Conservation (phyloP, 2,797 vertebrate species). For the Kryptolebias ocellatus region DNA sequence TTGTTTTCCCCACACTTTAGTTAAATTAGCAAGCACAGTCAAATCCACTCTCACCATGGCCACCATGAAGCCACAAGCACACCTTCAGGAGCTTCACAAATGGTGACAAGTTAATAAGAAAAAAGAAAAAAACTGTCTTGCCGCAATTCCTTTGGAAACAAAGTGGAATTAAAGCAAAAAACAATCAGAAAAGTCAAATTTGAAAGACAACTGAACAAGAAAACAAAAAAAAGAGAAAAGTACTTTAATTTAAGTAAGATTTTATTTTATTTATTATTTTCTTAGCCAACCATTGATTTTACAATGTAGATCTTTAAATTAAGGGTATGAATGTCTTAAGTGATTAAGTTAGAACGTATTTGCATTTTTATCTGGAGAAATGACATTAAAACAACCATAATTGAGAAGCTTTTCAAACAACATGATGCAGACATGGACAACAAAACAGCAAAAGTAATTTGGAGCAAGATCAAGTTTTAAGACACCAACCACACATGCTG, state of each 20-base stretch:
- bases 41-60: conserved; percentile 76
- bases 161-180: conserved; percentile 47
- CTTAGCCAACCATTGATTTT: not conserved
- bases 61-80: conserved; percentile 72
- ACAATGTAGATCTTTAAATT: too few relatives aligned
- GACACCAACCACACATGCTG: too few relatives aligned
- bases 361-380: too few relatives aligned
- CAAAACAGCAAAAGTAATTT: too few relatives aligned
- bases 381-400: too few relatives aligned
- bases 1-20: conserved; percentile 81
- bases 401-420: too few relatives aligned
- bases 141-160: conserved; percentile 51
- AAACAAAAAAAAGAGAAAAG: conserved; percentile 18
- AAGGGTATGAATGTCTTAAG: not conserved
- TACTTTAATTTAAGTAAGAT: not conserved
- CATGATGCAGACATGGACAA: too few relatives aligned
- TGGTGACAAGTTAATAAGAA: conserved; percentile 66
- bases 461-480: too few relatives aligned
- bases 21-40: conserved; percentile 85
- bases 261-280: not conserved
- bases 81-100: conserved; percentile 77
- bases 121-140: conserved; percentile 55
- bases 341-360: too few relatives aligned
- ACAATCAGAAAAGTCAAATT: conserved; percentile 33
- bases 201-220: conserved; percentile 21